Evolutionary conservation across 2,797 vertebrate genomes (phyloP).

Genomic region (Kryptopterus vitreolus): DNA sequence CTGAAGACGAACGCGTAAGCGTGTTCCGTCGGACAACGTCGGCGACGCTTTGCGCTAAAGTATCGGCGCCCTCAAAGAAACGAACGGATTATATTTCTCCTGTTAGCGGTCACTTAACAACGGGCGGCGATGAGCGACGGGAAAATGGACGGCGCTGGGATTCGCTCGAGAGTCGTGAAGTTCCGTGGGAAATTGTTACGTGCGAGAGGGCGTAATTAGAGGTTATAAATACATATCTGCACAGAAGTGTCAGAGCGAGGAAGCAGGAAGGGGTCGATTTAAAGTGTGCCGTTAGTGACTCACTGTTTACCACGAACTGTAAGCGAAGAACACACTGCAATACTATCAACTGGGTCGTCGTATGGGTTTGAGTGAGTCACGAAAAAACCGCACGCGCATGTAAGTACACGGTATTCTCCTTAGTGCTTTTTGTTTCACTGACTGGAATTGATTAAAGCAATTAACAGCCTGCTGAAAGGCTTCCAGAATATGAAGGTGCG

Average conservation of each 20-base stretch:
- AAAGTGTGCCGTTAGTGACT: conserved; percentile 44
- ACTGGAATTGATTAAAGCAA: conserved; percentile 39
- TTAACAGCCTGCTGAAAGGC: conserved; percentile 32
- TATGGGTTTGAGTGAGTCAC: conserved; percentile 41
- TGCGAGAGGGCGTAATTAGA: conserved; percentile 13
- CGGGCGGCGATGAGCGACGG: background rate
- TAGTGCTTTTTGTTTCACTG: background rate
- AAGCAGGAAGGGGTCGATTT: conserved; percentile 30
- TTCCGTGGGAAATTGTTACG: background rate
- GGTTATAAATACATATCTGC: conserved; percentile 8
- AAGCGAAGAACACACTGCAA: conserved; percentile 19
- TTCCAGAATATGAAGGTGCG: background rate
- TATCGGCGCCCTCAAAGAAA: background rate
- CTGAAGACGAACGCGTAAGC: background rate
- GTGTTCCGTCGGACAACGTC: background rate
- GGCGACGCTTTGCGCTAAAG: background rate
- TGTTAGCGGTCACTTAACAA: background rate
- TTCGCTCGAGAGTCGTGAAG: background rate
- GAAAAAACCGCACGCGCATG: conserved; percentile 32
- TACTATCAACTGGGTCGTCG: conserved; percentile 42
- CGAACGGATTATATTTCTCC: no score
- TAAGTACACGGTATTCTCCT: conserved; percentile 13
- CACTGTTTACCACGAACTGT: conserved; percentile 45
- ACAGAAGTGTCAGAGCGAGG: conserved; percentile 19
- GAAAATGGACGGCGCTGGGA: background rate